Conservation (phyloP, 1,140 invertebrate species). For the Psix sp. region DNA sequence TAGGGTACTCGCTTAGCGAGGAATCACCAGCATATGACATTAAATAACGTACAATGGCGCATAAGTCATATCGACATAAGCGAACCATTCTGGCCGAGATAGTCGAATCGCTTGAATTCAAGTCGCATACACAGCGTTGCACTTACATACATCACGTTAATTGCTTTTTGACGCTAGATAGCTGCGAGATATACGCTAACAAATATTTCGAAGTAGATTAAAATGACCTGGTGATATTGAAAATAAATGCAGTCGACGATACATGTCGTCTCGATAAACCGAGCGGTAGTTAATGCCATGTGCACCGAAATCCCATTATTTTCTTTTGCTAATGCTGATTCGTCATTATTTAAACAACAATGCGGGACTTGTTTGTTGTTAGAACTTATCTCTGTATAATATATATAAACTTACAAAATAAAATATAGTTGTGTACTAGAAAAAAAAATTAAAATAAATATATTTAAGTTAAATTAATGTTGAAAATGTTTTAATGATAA, state of each 20-base stretch:
- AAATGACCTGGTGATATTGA: slow-evolving; percentile 60
- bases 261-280: slow-evolving; percentile 42
- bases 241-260: slow-evolving; percentile 52
- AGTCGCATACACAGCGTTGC: slow-evolving; percentile 47
- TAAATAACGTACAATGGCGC: slow-evolving; percentile 51
- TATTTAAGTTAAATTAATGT: too few relatives aligned
- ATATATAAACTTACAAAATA: too few relatives aligned
- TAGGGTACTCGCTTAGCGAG: slow-evolving; percentile 37
- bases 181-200: slow-evolving; percentile 47
- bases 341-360: slow-evolving; percentile 2
- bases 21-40: slow-evolving; percentile 50
- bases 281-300: slow-evolving; percentile 43
- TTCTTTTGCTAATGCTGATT: slow-evolving; percentile 13
- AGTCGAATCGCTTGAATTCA: slow-evolving; percentile 28
- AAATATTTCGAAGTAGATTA: slow-evolving; percentile 60
- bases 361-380: too few relatives aligned
- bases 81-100: slow-evolving; percentile 36
- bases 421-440: too few relatives aligned
- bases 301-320: slow-evolving; percentile 27
- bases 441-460: too few relatives aligned
- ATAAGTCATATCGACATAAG: slow-evolving; percentile 55
- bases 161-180: slow-evolving; percentile 60
- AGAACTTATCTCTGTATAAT: too few relatives aligned
- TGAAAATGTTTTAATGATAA: too few relatives aligned
- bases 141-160: slow-evolving; percentile 64